Evolutionary conservation across 2,113 vertebrate genomes (phyloP).

Genomic region (Campylorhamphus procurvoides): DNA sequence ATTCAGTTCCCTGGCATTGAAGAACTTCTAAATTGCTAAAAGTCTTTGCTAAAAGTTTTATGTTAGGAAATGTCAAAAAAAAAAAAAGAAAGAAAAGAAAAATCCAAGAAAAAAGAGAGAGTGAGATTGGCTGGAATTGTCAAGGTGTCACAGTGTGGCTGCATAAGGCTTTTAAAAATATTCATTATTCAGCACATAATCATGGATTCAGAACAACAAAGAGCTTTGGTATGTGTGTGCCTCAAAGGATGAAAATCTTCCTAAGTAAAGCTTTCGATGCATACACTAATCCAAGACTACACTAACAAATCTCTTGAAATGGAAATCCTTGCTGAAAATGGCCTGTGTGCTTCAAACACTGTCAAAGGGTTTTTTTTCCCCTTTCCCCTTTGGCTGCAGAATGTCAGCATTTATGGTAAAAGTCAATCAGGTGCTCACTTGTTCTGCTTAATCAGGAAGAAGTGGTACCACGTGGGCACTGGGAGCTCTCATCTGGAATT

Average conservation of each 20-base stretch:
- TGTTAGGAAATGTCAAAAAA: not conserved
- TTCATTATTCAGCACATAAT: slow-evolving; percentile 45
- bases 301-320: slow-evolving; percentile 53
- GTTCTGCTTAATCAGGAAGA: slow-evolving; percentile 80
- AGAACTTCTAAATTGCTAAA: not conserved
- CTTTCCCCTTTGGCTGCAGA: slow-evolving; percentile 64
- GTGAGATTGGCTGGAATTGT: not conserved
- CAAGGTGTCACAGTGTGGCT: not conserved
- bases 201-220: slow-evolving; percentile 15
- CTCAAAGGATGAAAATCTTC: slow-evolving; percentile 55
- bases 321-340: slow-evolving; percentile 57
- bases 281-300: slow-evolving; percentile 34
- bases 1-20: not conserved
- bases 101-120: rapidly evolving
- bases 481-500: slow-evolving; percentile 59
- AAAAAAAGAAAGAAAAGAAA: not conserved
- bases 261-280: slow-evolving; percentile 12
- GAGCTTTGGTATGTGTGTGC: not conserved
- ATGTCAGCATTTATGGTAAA: slow-evolving; percentile 79
- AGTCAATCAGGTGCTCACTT: slow-evolving; percentile 77
- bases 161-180: slow-evolving; percentile 23
- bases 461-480: slow-evolving; percentile 62
- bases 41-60: slow-evolving; percentile 23
- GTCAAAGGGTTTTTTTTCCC: not conserved
- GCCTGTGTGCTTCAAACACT: slow-evolving; percentile 51